Evolutionary conservation across 2,797 vertebrate species (phyloP), one percentile per base, ranked within the genome.

Genomic region (Caiman crocodilus): DNA sequence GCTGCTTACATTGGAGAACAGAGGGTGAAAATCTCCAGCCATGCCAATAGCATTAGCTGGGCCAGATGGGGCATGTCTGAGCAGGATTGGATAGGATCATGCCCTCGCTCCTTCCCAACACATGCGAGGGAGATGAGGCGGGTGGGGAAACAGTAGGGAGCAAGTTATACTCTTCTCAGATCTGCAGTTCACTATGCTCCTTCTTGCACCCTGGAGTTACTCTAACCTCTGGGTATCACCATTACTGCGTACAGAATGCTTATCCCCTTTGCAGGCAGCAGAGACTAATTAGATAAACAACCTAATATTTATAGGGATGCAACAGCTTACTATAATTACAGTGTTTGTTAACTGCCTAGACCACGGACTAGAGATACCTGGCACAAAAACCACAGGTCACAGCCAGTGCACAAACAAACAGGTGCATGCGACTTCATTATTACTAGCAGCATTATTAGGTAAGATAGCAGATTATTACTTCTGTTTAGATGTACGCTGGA

Each of bases 1-100:
- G 90, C 85, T 95, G 81, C 88, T 93, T 86, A 75, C 71, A 71
- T 87, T 78, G 75, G 85, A 95, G 96, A 92, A 84, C 92, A 93
- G 88, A 88, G 88, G 89, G 76, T 76, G 14, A 88, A 90, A 87
- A 93, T 90, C 94, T 83, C 93, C 80, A 83, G 79, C 79, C 82
- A 90, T 88, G 79, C 94, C 90, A 97, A 88, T 81, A 95, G 93
- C 85, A 58, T 81, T 94, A 84, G 85, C 3, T 91, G 76, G 94
- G 92, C 92, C 91, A 94, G 82, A 86, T 81, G 93, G 94, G 79
- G 88, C 90, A 90, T 0, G 0, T 81, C 79, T 82, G 76, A 91
- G 81, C 71, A 65, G 74, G 87, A 77, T 79, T 56, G 61, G 90
- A 82, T 76, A 73, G 55, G 82, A 65, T 69, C 3, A 0, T 14